phyloP scores from a whole-genome alignment of 1,140 invertebrate species.

The Sitobion miscanthi region DNA sequence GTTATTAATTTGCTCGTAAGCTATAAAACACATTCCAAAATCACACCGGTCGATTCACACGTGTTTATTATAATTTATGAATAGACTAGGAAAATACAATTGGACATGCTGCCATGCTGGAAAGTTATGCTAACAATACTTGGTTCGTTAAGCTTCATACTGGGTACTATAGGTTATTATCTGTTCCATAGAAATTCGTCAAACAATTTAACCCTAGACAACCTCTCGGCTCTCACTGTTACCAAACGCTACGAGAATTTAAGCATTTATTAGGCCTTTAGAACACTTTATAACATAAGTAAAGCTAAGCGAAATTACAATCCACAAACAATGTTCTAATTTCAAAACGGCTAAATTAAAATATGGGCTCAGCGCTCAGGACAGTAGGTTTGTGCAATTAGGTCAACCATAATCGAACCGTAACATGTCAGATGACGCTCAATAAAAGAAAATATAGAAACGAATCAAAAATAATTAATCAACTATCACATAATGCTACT shows the following conservation, averaged over 20 bases:
- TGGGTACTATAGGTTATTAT: neutral
- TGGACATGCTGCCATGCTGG: neutral
- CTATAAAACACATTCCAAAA: neutral
- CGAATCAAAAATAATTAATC: neutral
- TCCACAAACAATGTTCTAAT: neutral
- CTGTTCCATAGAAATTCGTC: neutral
- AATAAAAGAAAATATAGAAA: neutral
- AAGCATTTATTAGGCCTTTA: neutral
- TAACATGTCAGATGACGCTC: neutral
- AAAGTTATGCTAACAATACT: constrained; percentile 13
- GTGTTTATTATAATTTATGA: constrained; percentile 13
- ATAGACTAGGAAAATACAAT: neutral
- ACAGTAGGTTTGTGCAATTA: neutral
- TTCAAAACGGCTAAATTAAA: neutral
- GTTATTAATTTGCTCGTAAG: neutral
- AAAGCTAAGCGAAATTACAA: neutral
- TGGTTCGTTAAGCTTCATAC: constrained; percentile 17
- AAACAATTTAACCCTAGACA: neutral
- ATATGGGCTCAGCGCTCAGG: neutral
- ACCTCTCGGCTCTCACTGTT: neutral
- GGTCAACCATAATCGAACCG: neutral
- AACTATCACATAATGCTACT: neutral
- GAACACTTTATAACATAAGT: neutral
- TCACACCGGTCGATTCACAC: neutral
- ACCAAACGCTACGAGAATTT: neutral